Evolutionary conservation across 2,888 invertebrate genomes (phyloP).

Genomic region (Rhingia campestris): DNA sequence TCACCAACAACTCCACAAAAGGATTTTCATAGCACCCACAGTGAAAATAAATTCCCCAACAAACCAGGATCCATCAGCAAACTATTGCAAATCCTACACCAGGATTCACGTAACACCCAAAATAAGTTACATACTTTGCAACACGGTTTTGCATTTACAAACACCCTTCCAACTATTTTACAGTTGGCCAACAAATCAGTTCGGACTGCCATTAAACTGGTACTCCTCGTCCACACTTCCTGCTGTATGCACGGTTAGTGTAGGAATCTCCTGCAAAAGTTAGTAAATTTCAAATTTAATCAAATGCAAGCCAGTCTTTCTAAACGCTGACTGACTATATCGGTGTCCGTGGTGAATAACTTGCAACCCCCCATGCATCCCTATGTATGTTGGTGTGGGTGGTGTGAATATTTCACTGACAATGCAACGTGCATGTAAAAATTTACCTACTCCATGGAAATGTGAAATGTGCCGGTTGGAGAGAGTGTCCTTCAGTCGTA

Average conservation of each 20-base stretch:
- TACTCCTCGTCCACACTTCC: background rate
- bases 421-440: background rate
- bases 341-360: background rate
- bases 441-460: background rate
- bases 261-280: background rate
- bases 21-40: too few relatives aligned
- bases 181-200: background rate
- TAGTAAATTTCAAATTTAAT: constrained; percentile 3
- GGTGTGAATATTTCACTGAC: background rate
- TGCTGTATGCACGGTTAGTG: too few relatives aligned
- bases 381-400: background rate
- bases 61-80: too few relatives aligned
- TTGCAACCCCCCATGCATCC: background rate
- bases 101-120: too few relatives aligned
- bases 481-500: background rate
- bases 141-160: background rate
- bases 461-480: background rate
- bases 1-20: too few relatives aligned
- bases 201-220: background rate
- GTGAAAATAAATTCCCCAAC: too few relatives aligned
- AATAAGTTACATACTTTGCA: background rate
- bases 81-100: too few relatives aligned
- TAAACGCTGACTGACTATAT: background rate
- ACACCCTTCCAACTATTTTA: background rate
- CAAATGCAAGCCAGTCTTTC: constrained; percentile 11